phyloP scores from a whole-genome alignment of 2,888 invertebrate genomes.

The Phasia obesa region DNA sequence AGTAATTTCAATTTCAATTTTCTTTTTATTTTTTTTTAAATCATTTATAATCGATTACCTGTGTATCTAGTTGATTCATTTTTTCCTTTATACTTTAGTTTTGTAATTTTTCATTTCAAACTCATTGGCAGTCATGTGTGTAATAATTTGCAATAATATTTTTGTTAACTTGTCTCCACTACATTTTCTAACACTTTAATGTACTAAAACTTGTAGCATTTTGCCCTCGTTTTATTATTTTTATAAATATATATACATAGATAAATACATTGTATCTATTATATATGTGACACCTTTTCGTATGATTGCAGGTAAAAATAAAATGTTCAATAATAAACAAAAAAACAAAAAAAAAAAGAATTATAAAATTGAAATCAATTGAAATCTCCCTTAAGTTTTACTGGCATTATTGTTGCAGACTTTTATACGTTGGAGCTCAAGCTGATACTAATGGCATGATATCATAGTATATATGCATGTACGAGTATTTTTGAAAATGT shows the following conservation, averaged over 20 bases:
- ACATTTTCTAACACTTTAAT: neutral
- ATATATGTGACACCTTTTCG: slow-evolving; percentile 25
- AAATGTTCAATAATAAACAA: slow-evolving; percentile 35
- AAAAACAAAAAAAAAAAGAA: too few relatives aligned
- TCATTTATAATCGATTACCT: slow-evolving; percentile 60
- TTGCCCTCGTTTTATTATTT: too few relatives aligned
- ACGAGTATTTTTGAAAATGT: slow-evolving; percentile 6
- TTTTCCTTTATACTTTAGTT: neutral
- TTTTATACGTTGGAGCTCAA: neutral
- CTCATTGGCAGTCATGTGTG: slow-evolving; percentile 65
- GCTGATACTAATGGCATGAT: neutral
- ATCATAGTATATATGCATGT: neutral
- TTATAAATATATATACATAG: neutral
- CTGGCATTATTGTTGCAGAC: slow-evolving; percentile 15
- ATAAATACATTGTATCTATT: slow-evolving; percentile 1
- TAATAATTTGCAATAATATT: slow-evolving; percentile 65
- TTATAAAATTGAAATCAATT: slow-evolving; percentile 26
- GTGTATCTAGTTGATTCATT: slow-evolving; percentile 19
- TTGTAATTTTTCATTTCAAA: slow-evolving; percentile 53
- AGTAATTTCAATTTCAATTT: neutral
- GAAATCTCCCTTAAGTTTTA: slow-evolving; percentile 30
- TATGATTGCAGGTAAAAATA: slow-evolving; percentile 45
- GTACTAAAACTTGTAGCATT: too few relatives aligned
- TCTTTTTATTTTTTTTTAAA: neutral
- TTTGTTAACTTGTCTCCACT: slow-evolving; percentile 52